Base-by-base conservation (phyloP, 2,888 invertebrate genomes). In the Selenia dentaria region DNA sequence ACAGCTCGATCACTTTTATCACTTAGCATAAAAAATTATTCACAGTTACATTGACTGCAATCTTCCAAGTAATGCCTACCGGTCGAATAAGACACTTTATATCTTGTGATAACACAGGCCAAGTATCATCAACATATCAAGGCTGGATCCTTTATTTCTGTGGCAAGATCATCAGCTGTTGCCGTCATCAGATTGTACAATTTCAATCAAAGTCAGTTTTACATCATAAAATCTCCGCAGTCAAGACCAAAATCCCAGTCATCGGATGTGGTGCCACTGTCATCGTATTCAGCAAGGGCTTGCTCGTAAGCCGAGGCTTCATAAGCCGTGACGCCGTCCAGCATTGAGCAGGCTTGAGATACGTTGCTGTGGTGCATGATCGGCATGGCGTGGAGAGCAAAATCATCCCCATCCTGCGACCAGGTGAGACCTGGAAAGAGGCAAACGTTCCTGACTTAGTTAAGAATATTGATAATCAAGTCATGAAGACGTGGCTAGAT, bases 161-260 rank as follows among this genome's bases (percentile, higher is more conserved):
- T 16, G 11, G 11, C 10, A 12, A 5, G n/a, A 31, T 16, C 31
- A 16, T 31, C 10, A 14, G 13, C 4, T 12, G 12, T 22, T 29
- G 9, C 22, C 22, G 13, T 28, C 33, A 45, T 4, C 8, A 24
- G 24, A 24, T 24, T n/a, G 6, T 24, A 24, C 41, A 38, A 27
- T 42, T n/a, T n/a, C n/a, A n/a, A 27, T 12, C 25, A 16, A 25
- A 24, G 12, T 27, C 16, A 32, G 43, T 43, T 64, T 76, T 93
- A 94, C 91, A 94, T 93, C 91, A 93, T 93, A 69, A 94, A 94
- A 64, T 94, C 95, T 0, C 94, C 94, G 70, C 94, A 95, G 71
- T 95, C 95, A 52, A 94, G 92, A 28, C 94, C 93, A 50, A 93
- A 92, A 72, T 94, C 94, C 85, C 93, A 94, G 61, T 94, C 94